Conservation (phyloP, 2,888 invertebrate species). For the Scaptomyza caliginosa region DNA sequence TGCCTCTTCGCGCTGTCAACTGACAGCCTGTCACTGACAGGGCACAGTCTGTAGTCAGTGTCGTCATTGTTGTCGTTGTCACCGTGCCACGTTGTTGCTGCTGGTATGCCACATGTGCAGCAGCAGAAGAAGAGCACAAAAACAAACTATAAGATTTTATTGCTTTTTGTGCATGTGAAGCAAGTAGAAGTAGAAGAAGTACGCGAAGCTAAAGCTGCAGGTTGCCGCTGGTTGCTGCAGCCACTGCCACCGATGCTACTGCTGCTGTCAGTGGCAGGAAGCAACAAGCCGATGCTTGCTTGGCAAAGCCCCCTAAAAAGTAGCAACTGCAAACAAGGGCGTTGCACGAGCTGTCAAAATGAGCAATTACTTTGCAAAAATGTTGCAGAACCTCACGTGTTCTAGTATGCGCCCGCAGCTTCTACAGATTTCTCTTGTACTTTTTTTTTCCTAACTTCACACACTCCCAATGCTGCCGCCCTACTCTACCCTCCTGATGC, state of each 20-base stretch:
- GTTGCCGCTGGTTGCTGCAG: constrained; percentile 53
- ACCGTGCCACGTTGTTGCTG: constrained; percentile 43
- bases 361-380: constrained; percentile 79
- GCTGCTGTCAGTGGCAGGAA: constrained; percentile 59
- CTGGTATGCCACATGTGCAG: constrained; percentile 64
- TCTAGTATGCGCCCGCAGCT: constrained; percentile 32
- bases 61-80: constrained; percentile 76
- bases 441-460: neutral
- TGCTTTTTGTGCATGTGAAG: constrained; percentile 69
- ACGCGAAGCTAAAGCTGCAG: constrained; percentile 52
- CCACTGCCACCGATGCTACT: constrained; percentile 12
- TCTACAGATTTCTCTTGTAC: constrained; percentile 6
- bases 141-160: constrained; percentile 76
- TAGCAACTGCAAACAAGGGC: constrained; percentile 71
- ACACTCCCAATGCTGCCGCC: too few species aligned
- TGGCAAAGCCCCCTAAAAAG: constrained; percentile 46
- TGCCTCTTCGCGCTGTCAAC: constrained; percentile 33
- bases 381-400: constrained; percentile 76
- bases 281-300: constrained; percentile 68
- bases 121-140: constrained; percentile 41
- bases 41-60: constrained; percentile 69
- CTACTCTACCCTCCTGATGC: neutral
- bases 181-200: constrained; percentile 33
- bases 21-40: constrained; percentile 74
- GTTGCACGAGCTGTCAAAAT: constrained; percentile 79